Evolutionary conservation across 2,113 vertebrate species (phyloP), one percentile per base, ranked within the genome.

Genomic region (Pterocles gutturalis): DNA sequence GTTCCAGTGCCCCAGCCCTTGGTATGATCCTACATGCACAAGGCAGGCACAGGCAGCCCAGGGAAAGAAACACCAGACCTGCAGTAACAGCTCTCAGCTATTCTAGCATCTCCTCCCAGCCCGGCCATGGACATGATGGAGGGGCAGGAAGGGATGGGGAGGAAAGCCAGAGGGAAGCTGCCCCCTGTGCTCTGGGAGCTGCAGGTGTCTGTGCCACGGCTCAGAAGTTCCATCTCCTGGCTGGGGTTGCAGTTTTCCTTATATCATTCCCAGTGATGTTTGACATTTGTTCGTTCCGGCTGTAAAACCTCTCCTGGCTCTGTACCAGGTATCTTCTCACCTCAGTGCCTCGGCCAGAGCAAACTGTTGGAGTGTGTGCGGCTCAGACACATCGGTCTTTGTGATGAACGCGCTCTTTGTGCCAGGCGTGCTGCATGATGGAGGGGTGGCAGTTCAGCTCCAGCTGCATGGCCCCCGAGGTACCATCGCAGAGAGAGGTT

Each of bases 41-140:
- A 33, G 38, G 24, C 29, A 49, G 22, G 67, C 20, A 22, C 25
- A 19, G 41, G 19, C 6, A 61, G 17, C 10, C 17, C 20, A 7
- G 4, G 55, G 36, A 54, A 62, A 83, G n/a, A 24, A 46, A 22
- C 19, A 2, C 0, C 34, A 33, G 81, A 36, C 1, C 58, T 43
- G 45, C 58, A 69, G 54, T 13, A 80, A 26, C 0, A 53, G 16
- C 3, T 10, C n/a, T 33, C 25, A 1, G 66, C 62, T 54, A 0
- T 11, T 28, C 54, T 69, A 83, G 46, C 4, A 8, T 9, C 71
- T 53, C n/a, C 20, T 76, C 54, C 64, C 71, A 26, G 43, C 11
- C 0, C 0, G 33, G 10, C 45, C 0, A 1, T 0, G 9, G 29
- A 5, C 15, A 10, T 0, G 0, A 33, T 29, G 43, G 25, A 41